Percentiles rank a stretch among this genome's conserved stretches.
Evolutionary conservation across 1,140 invertebrate genomes (phyloP).

Genomic region (Drosophila obscura): DNA sequence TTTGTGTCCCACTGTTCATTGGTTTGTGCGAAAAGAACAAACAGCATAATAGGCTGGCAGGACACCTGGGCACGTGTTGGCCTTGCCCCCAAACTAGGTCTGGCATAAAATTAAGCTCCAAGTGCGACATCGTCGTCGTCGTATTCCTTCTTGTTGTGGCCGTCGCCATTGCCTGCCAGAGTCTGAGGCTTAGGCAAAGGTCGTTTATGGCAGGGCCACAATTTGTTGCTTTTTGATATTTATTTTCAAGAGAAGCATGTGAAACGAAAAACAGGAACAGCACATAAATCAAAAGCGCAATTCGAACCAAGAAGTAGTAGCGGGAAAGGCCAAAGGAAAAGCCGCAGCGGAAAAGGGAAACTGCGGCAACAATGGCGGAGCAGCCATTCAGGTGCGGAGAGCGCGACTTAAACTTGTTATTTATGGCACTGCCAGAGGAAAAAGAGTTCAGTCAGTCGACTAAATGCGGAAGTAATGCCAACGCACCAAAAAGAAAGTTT

Average conservation of each 20-base stretch:
- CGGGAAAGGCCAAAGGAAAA: slow-evolving; percentile 41
- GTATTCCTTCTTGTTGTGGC: not conserved
- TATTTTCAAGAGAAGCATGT: slow-evolving; percentile 64
- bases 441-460: slow-evolving; percentile 48
- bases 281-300: slow-evolving; percentile 69
- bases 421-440: slow-evolving; percentile 51
- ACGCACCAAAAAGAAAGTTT: not conserved
- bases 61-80: slow-evolving; percentile 65
- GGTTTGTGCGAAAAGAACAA: slow-evolving; percentile 43
- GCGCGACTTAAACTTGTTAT: slow-evolving; percentile 67
- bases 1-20: slow-evolving; percentile 30
- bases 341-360: slow-evolving; percentile 38
- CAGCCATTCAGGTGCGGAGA: slow-evolving; percentile 52
- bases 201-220: slow-evolving; percentile 57
- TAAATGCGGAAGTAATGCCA: slow-evolving; percentile 1
- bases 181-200: slow-evolving; percentile 35
- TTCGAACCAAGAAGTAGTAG: slow-evolving; percentile 24
- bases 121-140: slow-evolving; percentile 41
- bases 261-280: slow-evolving; percentile 52
- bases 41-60: slow-evolving; percentile 53
- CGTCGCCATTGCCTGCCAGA: slow-evolving; percentile 2
- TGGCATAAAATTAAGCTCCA: slow-evolving; percentile 72
- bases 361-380: slow-evolving; percentile 41
- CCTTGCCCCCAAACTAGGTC: slow-evolving; percentile 57
- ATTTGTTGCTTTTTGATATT: slow-evolving; percentile 82